Percentiles rank a stretch among this genome's conserved stretches.
These are phyloP conservation scores for Anolis apletophallus DNA, from an alignment of 2,797 vertebrate genomes.

Conservation along the genomic window DNA sequence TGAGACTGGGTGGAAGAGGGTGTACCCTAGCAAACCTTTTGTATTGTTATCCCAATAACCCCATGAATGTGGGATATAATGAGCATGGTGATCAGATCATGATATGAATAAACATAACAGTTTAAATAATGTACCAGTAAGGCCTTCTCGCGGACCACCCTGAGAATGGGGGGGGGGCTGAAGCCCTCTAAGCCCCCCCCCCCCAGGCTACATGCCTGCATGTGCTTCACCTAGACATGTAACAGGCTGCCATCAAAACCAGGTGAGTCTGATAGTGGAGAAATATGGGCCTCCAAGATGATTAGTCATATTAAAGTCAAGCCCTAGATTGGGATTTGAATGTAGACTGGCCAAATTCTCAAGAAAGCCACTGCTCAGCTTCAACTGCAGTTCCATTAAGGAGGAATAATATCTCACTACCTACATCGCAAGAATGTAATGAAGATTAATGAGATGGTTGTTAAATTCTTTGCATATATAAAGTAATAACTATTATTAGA, in stretches of 20 bases:
- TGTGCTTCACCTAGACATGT: no score
- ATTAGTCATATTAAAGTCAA: neutral
- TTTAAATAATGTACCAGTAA: no score
- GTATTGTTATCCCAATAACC: no score
- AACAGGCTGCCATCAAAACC: neutral
- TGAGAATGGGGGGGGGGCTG: no score
- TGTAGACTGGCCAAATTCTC: neutral
- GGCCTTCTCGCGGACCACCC: no score
- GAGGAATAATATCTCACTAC: slow-evolving; percentile 13
- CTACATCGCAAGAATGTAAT: slow-evolving; percentile 34
- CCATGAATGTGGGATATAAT: no score
- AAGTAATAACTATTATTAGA: slow-evolving; percentile 49
- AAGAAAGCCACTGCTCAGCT: neutral
- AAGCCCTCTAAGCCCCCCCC: no score
- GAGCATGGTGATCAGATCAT: no score
- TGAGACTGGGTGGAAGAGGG: no score
- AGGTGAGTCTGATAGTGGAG: neutral
- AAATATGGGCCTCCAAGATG: neutral
- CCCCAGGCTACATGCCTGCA: no score
- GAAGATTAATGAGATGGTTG: slow-evolving; percentile 43
- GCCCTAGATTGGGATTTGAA: neutral
- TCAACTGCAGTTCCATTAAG: slow-evolving; percentile 18
- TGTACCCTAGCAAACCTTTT: no score
- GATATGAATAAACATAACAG: no score
- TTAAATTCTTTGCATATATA: slow-evolving; percentile 24